Evolutionary conservation across 2,113 vertebrate genomes (phyloP), one percentile per base, ranked within the genome.

Genomic region (Elephantulus edwardii): DNA sequence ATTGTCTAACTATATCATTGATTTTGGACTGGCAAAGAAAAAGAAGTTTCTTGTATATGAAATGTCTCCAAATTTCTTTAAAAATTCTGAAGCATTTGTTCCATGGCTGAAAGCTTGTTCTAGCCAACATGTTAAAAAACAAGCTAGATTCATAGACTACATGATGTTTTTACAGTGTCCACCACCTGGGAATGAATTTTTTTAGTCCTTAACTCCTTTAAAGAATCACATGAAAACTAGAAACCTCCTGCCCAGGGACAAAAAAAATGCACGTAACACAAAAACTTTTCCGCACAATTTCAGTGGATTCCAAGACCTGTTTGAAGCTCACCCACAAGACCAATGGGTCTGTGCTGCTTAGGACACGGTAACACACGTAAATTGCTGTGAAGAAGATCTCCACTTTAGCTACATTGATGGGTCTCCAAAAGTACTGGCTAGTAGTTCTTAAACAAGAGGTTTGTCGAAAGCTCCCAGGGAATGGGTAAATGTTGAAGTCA

Each of bases 321-420:
- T 70, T 90, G 83, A 90, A 91, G 86, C 40, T 33, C 78, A 75
- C 22, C 38, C 40, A 66, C 0, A 17, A 46, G 33, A 6, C n/a
- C 72, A 40, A 44, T 64, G 30, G 3, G 4, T 68, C 86, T 88
- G 64, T 86, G 46, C n/a, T 83, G 44, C 42, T n/a, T n/a, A 90
- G 52, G 20, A 93, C 70, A 86, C 79, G 83, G 75, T 68, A 58
- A 79, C 90, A 91, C 62, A 88, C 75, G 24, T 30, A 90, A 83
- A 89, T 83, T 90, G 20, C 35, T 88, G 64, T 35, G 42, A 89
- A 91, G 54, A 82, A 12, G 48, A 24, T n/a, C 83, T 91, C 6
- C 54, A 30, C 5, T 78, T 78, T 88, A 82, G 80, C 70, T 9
- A 1, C n/a, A 50, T 72, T 86, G 54, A 90, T 83, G 42, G 66